Conservation (phyloP, 2,113 vertebrate species). For the Cromileptes altivelis region DNA sequence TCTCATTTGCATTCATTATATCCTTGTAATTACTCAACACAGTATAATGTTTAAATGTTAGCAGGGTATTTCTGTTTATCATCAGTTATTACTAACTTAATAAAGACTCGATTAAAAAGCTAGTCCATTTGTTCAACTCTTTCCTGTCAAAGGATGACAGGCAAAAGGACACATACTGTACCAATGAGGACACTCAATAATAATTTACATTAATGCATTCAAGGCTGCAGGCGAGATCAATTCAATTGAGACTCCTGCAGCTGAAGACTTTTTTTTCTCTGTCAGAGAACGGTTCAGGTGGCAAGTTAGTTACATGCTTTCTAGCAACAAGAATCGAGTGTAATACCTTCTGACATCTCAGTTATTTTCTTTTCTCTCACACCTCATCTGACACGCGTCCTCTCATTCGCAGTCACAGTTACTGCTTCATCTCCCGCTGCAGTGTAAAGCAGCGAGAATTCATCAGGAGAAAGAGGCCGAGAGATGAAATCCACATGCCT, state of each 20-base stretch:
- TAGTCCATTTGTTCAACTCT: conserved; percentile 4
- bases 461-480: conserved; percentile 16
- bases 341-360: conserved; percentile 32
- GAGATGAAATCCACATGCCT: conserved; percentile 42
- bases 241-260: conserved; percentile 38
- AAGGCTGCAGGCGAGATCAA: conserved; percentile 9
- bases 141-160: not conserved
- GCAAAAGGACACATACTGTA: conserved; percentile 6
- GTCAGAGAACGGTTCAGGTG: conserved; percentile 5
- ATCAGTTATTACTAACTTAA: not conserved
- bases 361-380: conserved; percentile 47
- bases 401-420: conserved; percentile 43
- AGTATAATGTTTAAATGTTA: not conserved
- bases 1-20: not conserved
- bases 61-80: not conserved
- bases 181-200: conserved; percentile 1
- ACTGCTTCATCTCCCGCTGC: conserved; percentile 20
- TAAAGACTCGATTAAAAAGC: not conserved
- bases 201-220: conserved; percentile 44
- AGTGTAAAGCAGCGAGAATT: not conserved
- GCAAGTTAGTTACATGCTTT: not conserved
- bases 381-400: conserved; percentile 33
- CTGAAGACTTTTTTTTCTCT: not conserved
- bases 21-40: not conserved
- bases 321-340: not conserved